Percentiles rank a stretch among this genome's conserved stretches.
Evolutionary conservation across 2,113 vertebrate species (phyloP).

Genomic region (Oxygymnocypris stewartii): DNA sequence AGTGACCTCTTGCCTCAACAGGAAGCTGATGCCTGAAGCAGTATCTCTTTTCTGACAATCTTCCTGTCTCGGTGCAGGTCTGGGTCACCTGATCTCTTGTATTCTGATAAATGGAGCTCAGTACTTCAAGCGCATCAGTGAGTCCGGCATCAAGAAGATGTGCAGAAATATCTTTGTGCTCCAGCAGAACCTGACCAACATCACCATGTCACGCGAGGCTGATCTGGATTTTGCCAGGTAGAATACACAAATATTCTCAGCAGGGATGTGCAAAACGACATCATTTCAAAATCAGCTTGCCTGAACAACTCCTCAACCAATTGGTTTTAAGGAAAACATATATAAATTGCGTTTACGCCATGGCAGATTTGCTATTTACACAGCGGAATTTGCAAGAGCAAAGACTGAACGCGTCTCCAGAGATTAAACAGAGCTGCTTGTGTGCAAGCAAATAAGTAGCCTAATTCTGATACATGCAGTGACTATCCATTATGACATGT

Average conservation of each 20-base stretch:
- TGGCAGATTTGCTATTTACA: too few relatives aligned
- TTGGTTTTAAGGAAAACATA: too few relatives aligned
- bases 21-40: neutral
- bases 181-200: constrained; percentile 98
- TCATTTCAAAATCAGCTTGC: neutral
- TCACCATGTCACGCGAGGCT: constrained; percentile 98
- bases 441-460: too few relatives aligned
- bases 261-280: neutral
- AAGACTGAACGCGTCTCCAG: too few relatives aligned
- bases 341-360: too few relatives aligned
- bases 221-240: constrained; percentile 97
- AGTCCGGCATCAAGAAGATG: constrained; percentile 99
- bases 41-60: neutral
- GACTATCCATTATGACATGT: too few relatives aligned
- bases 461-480: too few relatives aligned
- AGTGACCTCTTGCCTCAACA: constrained; percentile 25
- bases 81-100: constrained; percentile 97
- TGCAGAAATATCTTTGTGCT: constrained; percentile 98
- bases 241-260: constrained; percentile 11
- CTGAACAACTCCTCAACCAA: too few relatives aligned
- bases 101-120: constrained; percentile 98
- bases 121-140: constrained; percentile 97
- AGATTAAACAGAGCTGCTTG: too few relatives aligned
- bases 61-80: constrained; percentile 71
- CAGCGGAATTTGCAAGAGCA: too few relatives aligned